Conservation (phyloP, 1,140 invertebrate species). For the Hylyphantes graminicola region DNA sequence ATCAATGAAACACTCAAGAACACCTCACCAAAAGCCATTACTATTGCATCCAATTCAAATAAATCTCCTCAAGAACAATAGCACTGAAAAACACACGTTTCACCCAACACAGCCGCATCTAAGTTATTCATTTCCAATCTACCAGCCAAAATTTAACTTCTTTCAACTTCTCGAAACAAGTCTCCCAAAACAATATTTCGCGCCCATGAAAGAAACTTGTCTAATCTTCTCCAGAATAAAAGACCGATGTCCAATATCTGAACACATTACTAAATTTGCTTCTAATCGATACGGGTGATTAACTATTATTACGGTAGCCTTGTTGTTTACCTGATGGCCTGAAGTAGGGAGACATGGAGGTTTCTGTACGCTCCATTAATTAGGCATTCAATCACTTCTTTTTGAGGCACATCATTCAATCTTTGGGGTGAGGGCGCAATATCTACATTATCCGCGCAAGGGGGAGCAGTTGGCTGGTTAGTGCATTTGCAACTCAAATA, state of each 20-base stretch:
- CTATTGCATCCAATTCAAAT: neutral
- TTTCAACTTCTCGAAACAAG: neutral
- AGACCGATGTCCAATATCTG: conserved; percentile 35
- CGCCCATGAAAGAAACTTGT: conserved; percentile 12
- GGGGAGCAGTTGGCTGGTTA: too few relatives aligned
- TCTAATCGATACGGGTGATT: conserved; percentile 27
- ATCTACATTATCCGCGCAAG: too few relatives aligned
- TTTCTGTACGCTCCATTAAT: conserved; percentile 36
- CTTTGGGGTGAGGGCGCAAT: neutral
- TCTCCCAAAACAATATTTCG: neutral
- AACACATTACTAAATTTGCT: conserved; percentile 38
- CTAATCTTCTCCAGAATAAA: too few relatives aligned
- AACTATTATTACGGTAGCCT: conserved; percentile 39
- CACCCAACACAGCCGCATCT: neutral
- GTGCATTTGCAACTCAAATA: too few relatives aligned
- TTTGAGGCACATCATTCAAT: neutral
- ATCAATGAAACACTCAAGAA: too few relatives aligned
- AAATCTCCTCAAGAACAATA: neutral
- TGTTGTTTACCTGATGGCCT: conserved; percentile 35
- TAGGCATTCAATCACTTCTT: conserved; percentile 31
- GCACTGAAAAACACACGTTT: neutral
- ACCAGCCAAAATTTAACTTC: conserved; percentile 8
- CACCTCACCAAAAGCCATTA: too few relatives aligned
- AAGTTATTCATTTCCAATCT: conserved; percentile 18
- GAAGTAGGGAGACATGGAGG: conserved; percentile 31